These are phyloP conservation scores for Harpalus rubripes DNA, from an alignment of 2,888 invertebrate genomes.

Conservation along the genomic window DNA sequence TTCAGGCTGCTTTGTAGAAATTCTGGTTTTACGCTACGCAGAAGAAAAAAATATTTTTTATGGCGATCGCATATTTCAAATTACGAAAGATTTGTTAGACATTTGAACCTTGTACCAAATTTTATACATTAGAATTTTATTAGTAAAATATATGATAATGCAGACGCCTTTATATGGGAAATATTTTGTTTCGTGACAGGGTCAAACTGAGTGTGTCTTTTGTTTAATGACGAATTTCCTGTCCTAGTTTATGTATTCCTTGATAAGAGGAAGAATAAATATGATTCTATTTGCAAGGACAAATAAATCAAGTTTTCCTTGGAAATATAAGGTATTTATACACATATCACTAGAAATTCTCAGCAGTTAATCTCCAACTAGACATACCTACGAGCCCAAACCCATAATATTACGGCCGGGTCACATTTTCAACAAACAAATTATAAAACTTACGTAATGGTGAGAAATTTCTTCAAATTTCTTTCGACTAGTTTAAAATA, in stretches of 20 bases:
- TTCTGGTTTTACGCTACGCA: slow-evolving; percentile 46
- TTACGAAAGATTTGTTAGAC: not conserved
- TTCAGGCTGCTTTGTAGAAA: slow-evolving; percentile 13
- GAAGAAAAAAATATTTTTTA: not conserved
- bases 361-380: slow-evolving; percentile 16
- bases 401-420: too few relatives aligned
- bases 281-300: not conserved
- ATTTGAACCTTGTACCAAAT: too few relatives aligned
- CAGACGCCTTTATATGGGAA: too few relatives aligned
- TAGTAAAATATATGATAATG: too few relatives aligned
- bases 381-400: too few relatives aligned
- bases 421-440: too few relatives aligned
- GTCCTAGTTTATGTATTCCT: slow-evolving; percentile 5
- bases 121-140: too few relatives aligned
- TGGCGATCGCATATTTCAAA: not conserved
- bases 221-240: slow-evolving; percentile 54
- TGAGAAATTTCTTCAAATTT: too few relatives aligned
- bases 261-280: slow-evolving; percentile 1
- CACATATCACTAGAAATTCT: not conserved
- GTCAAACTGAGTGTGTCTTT: slow-evolving; percentile 6
- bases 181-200: not conserved
- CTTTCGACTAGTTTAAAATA: too few relatives aligned
- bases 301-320: slow-evolving; percentile 49
- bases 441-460: too few relatives aligned
- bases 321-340: slow-evolving; percentile 9